phyloP scores from a whole-genome alignment of 2,888 invertebrate genomes.

The Tuberolachnus salignus region DNA sequence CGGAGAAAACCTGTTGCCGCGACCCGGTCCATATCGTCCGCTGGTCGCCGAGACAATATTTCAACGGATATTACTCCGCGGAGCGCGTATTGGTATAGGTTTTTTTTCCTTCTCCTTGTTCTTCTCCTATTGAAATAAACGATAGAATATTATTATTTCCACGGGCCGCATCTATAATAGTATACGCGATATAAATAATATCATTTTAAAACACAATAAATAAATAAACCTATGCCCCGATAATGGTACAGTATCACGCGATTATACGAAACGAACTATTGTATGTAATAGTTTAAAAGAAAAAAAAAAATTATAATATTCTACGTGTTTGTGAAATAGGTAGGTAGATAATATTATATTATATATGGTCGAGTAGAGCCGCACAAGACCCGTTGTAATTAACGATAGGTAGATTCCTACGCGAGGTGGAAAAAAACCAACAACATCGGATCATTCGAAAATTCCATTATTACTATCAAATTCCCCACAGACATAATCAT shows the following conservation, averaged over 20 bases:
- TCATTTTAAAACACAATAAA: constrained; percentile 38
- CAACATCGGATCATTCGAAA: too few relatives aligned
- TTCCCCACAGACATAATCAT: too few relatives aligned
- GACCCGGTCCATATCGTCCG: constrained; percentile 20
- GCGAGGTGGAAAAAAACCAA: too few relatives aligned
- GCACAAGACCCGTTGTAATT: too few relatives aligned
- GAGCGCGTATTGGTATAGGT: not conserved
- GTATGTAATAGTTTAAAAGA: not conserved
- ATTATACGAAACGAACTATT: constrained; percentile 46
- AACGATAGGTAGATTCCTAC: too few relatives aligned
- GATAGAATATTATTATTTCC: not conserved
- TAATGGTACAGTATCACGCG: constrained; percentile 53
- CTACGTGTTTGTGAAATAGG: not conserved
- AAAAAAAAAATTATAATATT: not conserved
- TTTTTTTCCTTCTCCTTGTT: not conserved
- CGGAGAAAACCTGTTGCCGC: constrained; percentile 46
- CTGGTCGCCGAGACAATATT: constrained; percentile 25
- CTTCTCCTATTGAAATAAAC: constrained; percentile 19
- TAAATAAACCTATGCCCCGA: not conserved
- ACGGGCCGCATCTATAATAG: not conserved
- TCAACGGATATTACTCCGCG: constrained; percentile 36
- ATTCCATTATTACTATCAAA: too few relatives aligned
- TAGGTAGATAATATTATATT: too few relatives aligned
- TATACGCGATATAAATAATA: not conserved
- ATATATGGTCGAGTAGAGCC: too few relatives aligned